These are phyloP conservation scores for Sinohyriopsis cumingii DNA, from an alignment of 2,888 invertebrate species.

Conservation along the genomic window DNA sequence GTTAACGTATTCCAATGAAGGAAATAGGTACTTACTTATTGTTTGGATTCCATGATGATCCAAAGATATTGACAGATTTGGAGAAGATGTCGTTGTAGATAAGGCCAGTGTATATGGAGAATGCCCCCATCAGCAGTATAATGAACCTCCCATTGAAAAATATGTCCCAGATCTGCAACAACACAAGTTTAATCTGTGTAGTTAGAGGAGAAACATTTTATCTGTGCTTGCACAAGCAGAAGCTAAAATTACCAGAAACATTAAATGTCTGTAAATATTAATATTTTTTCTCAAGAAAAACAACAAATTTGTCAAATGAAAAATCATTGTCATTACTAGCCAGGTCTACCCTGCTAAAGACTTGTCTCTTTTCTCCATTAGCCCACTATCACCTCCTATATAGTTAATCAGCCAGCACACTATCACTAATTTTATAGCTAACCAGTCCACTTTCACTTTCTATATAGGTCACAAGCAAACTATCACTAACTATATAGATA, in stretches of 20 bases:
- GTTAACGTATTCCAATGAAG: not conserved
- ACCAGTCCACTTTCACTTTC: no score
- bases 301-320: not conserved
- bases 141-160: constrained; percentile 99
- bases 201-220: no score
- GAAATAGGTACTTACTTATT: constrained; percentile 34
- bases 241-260: not conserved
- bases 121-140: constrained; percentile 95
- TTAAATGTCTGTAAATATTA: not conserved
- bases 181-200: not conserved
- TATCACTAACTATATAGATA: no score
- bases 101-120: constrained; percentile 98
- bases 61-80: constrained; percentile 97
- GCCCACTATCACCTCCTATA: no score
- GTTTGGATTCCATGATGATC: constrained; percentile 83
- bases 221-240: no score
- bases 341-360: no score
- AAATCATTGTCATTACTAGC: no score
- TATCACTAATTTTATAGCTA: no score
- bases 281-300: not conserved
- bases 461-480: no score
- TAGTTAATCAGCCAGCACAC: no score
- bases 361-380: no score
- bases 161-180: constrained; percentile 91
- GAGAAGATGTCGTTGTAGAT: constrained; percentile 99